Evolutionary conservation across 2,888 invertebrate species (phyloP).

Genomic region (Aelia acuminata): DNA sequence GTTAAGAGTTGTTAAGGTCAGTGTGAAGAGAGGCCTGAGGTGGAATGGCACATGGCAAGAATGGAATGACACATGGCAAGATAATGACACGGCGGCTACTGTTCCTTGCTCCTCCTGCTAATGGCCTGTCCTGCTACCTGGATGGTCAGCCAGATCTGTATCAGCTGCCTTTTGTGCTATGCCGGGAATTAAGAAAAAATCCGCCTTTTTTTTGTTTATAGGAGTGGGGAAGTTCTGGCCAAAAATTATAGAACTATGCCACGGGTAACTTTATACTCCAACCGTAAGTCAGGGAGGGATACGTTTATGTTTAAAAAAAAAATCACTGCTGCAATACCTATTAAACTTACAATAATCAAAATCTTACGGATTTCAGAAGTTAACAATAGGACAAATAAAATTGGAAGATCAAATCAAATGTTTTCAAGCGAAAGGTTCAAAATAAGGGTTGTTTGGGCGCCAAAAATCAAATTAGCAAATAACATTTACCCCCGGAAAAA

Average conservation of each 20-base stretch:
- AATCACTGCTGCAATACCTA: too few relatives aligned
- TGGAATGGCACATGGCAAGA: neutral
- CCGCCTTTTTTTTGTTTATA: neutral
- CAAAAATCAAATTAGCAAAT: too few relatives aligned
- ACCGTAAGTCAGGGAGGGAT: conserved; percentile 6
- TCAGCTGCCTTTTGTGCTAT: neutral
- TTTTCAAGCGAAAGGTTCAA: too few relatives aligned
- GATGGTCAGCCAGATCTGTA: conserved; percentile 37
- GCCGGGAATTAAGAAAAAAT: neutral
- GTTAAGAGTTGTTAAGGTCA: neutral
- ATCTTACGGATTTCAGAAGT: too few relatives aligned
- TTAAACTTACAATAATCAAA: too few relatives aligned
- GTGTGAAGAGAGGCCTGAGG: neutral
- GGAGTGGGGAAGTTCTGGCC: neutral
- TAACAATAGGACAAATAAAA: too few relatives aligned
- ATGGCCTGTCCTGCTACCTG: conserved; percentile 26
- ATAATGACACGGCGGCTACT: conserved; percentile 19
- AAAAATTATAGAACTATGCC: neutral
- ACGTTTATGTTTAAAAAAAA: neutral
- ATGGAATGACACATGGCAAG: neutral
- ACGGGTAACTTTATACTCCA: neutral
- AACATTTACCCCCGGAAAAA: too few relatives aligned
- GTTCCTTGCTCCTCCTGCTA: neutral
- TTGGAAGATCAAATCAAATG: too few relatives aligned
- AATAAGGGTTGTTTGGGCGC: too few relatives aligned